phyloP scores from a whole-genome alignment of 2,888 invertebrate genomes.

The Leucozona laternaria region DNA sequence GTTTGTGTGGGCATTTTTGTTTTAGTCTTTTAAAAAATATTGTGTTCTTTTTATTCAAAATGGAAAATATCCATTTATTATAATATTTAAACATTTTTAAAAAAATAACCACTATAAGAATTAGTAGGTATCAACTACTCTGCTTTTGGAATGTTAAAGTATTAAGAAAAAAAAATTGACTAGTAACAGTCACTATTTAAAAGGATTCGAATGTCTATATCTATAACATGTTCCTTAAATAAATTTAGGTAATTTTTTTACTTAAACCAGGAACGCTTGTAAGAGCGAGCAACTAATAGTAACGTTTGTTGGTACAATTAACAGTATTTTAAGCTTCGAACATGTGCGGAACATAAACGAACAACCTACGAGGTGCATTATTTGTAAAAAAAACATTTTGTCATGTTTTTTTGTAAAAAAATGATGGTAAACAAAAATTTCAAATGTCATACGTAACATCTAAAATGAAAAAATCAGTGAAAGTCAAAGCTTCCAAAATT shows the following conservation, averaged over 20 bases:
- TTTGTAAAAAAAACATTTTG: background rate
- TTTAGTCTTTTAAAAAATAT: slow-evolving; percentile 9
- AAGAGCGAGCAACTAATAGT: slow-evolving; percentile 17
- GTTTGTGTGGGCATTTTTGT: slow-evolving; percentile 50
- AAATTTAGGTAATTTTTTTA: background rate
- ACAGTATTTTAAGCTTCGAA: slow-evolving; percentile 14
- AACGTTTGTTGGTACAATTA: slow-evolving; percentile 7
- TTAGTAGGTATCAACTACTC: background rate
- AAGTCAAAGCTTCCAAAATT: too few relatives aligned
- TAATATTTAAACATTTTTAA: background rate
- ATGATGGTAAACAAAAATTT: background rate
- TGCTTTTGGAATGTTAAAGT: slow-evolving; percentile 13
- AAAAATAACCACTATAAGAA: background rate
- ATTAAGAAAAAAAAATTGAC: slow-evolving; percentile 1
- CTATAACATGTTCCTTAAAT: background rate
- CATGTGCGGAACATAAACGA: slow-evolving; percentile 20
- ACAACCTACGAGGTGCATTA: slow-evolving; percentile 25
- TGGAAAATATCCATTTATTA: slow-evolving; percentile 1
- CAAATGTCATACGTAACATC: background rate
- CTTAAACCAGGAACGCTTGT: background rate
- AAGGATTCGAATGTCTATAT: background rate
- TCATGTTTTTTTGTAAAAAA: background rate
- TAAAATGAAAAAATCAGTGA: too few relatives aligned
- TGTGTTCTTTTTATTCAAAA: slow-evolving; percentile 15
- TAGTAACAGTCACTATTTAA: slow-evolving; percentile 3